phyloP scores from a whole-genome alignment of 2,888 invertebrate species.

The Oscheius myriophilus region DNA sequence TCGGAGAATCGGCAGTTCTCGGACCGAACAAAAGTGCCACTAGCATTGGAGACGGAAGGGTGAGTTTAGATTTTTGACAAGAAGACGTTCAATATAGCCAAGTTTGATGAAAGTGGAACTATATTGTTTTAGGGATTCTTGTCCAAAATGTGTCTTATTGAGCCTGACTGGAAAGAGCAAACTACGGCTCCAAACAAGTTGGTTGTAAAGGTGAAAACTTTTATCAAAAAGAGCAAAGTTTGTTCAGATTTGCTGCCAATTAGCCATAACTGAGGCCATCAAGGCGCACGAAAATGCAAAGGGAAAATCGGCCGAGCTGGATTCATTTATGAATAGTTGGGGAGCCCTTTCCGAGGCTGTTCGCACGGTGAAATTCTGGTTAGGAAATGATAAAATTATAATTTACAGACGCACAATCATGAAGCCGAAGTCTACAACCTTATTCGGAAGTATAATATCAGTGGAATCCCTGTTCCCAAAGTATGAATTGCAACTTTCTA shows the following conservation, averaged over 20 bases:
- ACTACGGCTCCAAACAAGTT: conserved; percentile 20
- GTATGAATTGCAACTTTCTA: background rate
- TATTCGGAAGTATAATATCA: conserved; percentile 17
- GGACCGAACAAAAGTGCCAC: conserved; percentile 16
- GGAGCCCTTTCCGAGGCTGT: conserved; percentile 1
- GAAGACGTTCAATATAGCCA: too few species aligned
- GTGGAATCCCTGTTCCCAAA: conserved; percentile 7
- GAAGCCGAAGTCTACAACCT: conserved; percentile 11
- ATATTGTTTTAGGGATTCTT: conserved; percentile 32
- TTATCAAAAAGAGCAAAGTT: background rate
- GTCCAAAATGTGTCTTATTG: conserved; percentile 27
- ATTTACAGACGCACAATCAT: conserved; percentile 8
- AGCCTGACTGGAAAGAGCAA: conserved; percentile 22
- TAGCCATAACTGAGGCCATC: conserved; percentile 6
- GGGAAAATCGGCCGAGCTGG: background rate
- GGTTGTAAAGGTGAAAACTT: conserved; percentile 23
- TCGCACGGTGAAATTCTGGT: background rate
- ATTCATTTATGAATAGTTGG: background rate
- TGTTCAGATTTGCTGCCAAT: conserved; percentile 8
- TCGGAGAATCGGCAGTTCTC: conserved; percentile 21
- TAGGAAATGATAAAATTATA: too few species aligned
- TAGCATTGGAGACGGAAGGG: conserved; percentile 22
- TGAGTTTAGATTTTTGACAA: too few species aligned
- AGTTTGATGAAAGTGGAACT: too few species aligned
- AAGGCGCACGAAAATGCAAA: background rate